phyloP scores from a whole-genome alignment of 2,797 vertebrate species.

The Notolepis coatsorum region DNA sequence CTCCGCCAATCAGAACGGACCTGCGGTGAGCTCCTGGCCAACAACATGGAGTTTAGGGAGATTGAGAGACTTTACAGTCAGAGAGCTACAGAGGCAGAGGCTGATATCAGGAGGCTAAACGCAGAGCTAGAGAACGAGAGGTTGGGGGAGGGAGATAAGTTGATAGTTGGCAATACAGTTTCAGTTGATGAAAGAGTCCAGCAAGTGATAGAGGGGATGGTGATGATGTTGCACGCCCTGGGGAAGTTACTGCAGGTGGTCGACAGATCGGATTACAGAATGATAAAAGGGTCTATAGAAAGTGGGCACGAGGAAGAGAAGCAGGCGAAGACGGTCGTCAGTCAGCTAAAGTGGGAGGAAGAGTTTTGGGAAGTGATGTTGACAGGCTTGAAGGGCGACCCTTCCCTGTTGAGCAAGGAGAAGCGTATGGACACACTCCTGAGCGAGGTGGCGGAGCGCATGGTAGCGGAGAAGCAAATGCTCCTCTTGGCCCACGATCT shows the following conservation, averaged over 20 bases:
- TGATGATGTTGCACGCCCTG: slow-evolving; percentile 48
- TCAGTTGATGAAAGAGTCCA: slow-evolving; percentile 49
- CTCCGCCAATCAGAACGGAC: slow-evolving; percentile 36
- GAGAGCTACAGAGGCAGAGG: slow-evolving; percentile 26
- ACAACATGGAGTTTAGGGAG: slow-evolving; percentile 47
- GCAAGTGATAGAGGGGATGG: slow-evolving; percentile 51
- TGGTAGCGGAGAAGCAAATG: slow-evolving; percentile 59
- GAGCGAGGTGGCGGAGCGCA: slow-evolving; percentile 26
- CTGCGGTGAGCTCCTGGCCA: slow-evolving; percentile 46
- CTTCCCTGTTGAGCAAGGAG: slow-evolving; percentile 10
- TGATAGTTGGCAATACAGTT: background rate
- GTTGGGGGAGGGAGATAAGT: background rate
- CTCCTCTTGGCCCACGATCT: slow-evolving; percentile 42
- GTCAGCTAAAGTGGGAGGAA: slow-evolving; percentile 59
- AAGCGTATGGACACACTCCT: slow-evolving; percentile 26
- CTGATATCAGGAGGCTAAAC: slow-evolving; percentile 28
- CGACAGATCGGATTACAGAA: slow-evolving; percentile 35
- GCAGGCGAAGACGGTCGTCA: background rate
- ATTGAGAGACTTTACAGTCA: slow-evolving; percentile 8
- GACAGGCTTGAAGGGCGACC: slow-evolving; percentile 25
- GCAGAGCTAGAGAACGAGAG: slow-evolving; percentile 32
- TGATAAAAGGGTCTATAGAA: slow-evolving; percentile 8
- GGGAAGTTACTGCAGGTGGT: slow-evolving; percentile 58
- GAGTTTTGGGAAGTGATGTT: slow-evolving; percentile 61
- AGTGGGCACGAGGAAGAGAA: slow-evolving; percentile 18